phyloP scores from a whole-genome alignment of 2,113 vertebrate genomes.

The Lethenteron reissneri region DNA sequence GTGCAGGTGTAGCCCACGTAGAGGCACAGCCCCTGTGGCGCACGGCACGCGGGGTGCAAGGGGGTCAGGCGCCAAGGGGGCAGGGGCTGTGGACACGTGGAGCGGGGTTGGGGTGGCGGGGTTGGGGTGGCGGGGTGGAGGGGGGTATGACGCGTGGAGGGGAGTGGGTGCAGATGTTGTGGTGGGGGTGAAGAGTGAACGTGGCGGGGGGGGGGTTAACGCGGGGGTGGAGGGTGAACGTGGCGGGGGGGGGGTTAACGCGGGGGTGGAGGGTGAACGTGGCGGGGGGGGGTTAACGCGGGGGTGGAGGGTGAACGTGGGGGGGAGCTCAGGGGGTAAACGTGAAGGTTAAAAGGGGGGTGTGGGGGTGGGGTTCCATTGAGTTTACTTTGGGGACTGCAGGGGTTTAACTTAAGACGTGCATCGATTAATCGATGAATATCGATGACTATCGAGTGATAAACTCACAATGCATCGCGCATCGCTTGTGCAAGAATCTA shows the following conservation, averaged over 20 bases:
- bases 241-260: neutral
- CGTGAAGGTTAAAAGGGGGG: neutral
- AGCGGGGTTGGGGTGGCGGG: neutral
- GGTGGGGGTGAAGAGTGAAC: neutral
- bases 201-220: neutral
- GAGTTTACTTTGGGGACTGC: too few relatives aligned
- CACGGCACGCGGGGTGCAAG: constrained; percentile 7
- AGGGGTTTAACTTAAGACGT: too few relatives aligned
- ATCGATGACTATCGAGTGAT: too few relatives aligned
- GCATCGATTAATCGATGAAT: too few relatives aligned
- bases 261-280: neutral
- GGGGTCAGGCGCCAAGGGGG: neutral
- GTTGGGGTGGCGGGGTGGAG: neutral
- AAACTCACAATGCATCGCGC: too few relatives aligned
- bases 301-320: neutral
- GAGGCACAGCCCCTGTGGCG: constrained; percentile 26
- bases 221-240: neutral
- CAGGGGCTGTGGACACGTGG: neutral
- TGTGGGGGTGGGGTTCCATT: too few relatives aligned
- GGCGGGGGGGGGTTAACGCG: neutral
- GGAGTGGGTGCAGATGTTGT: neutral
- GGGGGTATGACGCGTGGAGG: neutral
- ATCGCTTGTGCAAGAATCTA: too few relatives aligned
- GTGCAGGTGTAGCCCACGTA: constrained; percentile 37
- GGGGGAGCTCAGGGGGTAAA: neutral